These are phyloP conservation scores for Papilio polyxenes DNA, from an alignment of 1,140 invertebrate species.

Conservation along the genomic window DNA sequence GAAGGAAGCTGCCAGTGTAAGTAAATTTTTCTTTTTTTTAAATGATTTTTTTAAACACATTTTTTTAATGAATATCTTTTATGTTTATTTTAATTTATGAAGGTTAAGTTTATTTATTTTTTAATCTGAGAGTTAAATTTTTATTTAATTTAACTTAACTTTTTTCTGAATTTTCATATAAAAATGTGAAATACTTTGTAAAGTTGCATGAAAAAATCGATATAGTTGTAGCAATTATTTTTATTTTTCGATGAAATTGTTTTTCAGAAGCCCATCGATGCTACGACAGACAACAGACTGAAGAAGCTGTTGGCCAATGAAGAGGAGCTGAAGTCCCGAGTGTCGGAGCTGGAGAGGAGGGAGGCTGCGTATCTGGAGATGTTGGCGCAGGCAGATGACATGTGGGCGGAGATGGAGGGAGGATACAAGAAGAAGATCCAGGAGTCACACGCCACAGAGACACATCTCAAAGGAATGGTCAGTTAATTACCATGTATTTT, in stretches of 20 bases:
- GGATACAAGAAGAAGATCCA: conserved; percentile 83
- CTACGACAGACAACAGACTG: conserved; percentile 52
- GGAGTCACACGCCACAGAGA: conserved; percentile 66
- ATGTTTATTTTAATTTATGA: too few relatives aligned
- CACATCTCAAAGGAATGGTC: conserved; percentile 63
- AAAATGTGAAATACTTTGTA: conserved; percentile 2
- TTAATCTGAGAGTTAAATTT: too few relatives aligned
- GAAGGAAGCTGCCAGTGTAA: conserved; percentile 48
- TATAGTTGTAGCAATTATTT: not conserved
- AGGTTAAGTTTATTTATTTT: too few relatives aligned
- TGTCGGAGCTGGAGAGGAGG: conserved; percentile 84
- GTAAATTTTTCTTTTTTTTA: not conserved
- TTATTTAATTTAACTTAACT: too few relatives aligned
- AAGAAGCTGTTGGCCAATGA: conserved; percentile 56
- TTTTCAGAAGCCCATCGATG: conserved; percentile 61
- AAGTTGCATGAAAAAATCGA: not conserved
- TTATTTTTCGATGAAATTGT: not conserved
- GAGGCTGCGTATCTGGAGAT: conserved; percentile 87
- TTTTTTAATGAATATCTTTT: too few relatives aligned
- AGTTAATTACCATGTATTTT: not conserved
- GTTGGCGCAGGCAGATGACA: conserved; percentile 86
- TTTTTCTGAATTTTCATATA: not conserved
- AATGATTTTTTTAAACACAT: too few relatives aligned
- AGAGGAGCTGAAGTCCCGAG: conserved; percentile 68
- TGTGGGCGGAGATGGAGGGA: conserved; percentile 86